Evolutionary conservation across 2,888 invertebrate genomes (phyloP).

Genomic region (Leucophenga maculata): DNA sequence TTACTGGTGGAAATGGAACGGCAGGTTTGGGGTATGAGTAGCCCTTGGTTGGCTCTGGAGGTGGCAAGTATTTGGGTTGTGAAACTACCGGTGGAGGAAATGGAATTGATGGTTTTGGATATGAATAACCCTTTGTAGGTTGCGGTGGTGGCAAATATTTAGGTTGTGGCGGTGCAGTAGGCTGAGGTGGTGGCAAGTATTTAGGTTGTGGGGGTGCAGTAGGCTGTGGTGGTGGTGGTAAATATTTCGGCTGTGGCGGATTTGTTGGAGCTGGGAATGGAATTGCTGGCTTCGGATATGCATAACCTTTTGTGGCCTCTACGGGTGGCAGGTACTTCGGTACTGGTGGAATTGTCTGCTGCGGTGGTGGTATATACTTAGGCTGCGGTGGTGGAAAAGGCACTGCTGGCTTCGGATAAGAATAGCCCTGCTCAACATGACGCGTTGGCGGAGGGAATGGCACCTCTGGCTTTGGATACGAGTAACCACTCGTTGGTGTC

Average conservation of each 20-base stretch:
- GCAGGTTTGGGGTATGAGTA: conserved; percentile 49
- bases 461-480: conserved; percentile 17
- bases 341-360: conserved; percentile 13
- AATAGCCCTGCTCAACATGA: conserved; percentile 48
- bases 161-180: conserved; percentile 40
- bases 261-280: conserved; percentile 35
- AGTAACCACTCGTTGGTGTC: conserved; percentile 18
- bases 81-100: conserved; percentile 42
- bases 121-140: conserved; percentile 49
- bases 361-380: conserved; percentile 38
- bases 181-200: conserved; percentile 21
- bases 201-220: conserved; percentile 32
- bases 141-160: conserved; percentile 40
- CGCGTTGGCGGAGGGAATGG: conserved; percentile 28
- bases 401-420: conserved; percentile 53
- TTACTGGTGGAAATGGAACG: conserved; percentile 45
- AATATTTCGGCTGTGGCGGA: conserved; percentile 27
- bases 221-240: conserved; percentile 26
- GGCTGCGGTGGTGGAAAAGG: conserved; percentile 45
- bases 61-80: conserved; percentile 34
- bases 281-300: conserved; percentile 51
- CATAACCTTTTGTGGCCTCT: conserved; percentile 40
- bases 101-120: conserved; percentile 52
- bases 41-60: conserved; percentile 30
- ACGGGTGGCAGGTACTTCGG: conserved; percentile 41